Percentiles rank a stretch among this genome's conserved stretches.
phyloP scores from a whole-genome alignment of 2,888 invertebrate genomes.

The Agrochola litura region DNA sequence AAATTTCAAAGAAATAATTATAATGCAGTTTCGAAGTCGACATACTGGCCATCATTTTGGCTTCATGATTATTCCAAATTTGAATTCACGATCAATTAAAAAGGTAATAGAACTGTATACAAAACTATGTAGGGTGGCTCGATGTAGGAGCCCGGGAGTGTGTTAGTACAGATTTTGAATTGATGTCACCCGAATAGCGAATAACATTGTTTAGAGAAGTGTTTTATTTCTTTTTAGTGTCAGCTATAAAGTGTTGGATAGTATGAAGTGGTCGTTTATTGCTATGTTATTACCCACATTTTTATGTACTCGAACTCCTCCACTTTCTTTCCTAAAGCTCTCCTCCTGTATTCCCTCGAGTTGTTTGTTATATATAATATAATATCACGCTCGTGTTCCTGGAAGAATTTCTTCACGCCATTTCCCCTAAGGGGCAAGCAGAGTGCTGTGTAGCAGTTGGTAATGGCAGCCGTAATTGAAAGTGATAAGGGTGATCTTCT shows the following conservation, averaged over 20 bases:
- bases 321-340: slow-evolving; percentile 14
- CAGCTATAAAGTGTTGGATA: slow-evolving; percentile 26
- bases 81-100: too few relatives aligned
- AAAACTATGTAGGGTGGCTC: too few relatives aligned
- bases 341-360: not conserved
- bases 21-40: too few relatives aligned
- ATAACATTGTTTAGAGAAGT: slow-evolving; percentile 13
- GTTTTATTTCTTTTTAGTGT: slow-evolving; percentile 36
- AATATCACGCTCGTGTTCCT: slow-evolving; percentile 6
- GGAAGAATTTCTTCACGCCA: slow-evolving; percentile 18
- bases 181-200: not conserved
- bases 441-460: slow-evolving; percentile 4
- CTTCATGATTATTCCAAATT: too few relatives aligned
- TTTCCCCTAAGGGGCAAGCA: slow-evolving; percentile 15
- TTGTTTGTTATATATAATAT: slow-evolving; percentile 4
- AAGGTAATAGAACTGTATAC: too few relatives aligned
- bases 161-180: too few relatives aligned
- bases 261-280: slow-evolving; percentile 42
- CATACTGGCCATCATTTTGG: too few relatives aligned
- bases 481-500: slow-evolving; percentile 37
- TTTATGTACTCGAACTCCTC: slow-evolving; percentile 32
- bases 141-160: too few relatives aligned
- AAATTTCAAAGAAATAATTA: too few relatives aligned
- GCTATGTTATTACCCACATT: not conserved
- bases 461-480: slow-evolving; percentile 30